Conservation (phyloP, 2,113 vertebrate species). For the Herpailurus yagouaroundi region DNA sequence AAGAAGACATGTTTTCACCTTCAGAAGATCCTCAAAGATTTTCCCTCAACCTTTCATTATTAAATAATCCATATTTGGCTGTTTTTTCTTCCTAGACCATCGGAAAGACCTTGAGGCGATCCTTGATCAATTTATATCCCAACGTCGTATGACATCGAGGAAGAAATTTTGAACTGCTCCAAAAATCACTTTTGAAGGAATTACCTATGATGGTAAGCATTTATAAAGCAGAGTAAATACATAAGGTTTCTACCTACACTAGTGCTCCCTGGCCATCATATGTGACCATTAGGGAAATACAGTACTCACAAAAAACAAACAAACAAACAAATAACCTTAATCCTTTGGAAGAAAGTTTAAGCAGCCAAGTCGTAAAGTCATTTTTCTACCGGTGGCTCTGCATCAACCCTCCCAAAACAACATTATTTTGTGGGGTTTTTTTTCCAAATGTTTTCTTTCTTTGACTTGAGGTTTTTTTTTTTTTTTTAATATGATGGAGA, state of each 20-base stretch:
- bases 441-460: slow-evolving; percentile 31
- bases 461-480: neutral
- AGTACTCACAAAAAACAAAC: neutral
- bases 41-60: neutral
- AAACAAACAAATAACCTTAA: neutral
- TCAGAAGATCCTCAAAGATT: neutral
- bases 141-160: neutral
- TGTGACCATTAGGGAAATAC: neutral
- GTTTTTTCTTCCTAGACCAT: neutral
- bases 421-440: neutral
- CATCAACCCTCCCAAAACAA: neutral
- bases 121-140: neutral
- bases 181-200: slow-evolving; percentile 18
- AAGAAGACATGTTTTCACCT: slow-evolving; percentile 15
- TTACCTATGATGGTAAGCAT: neutral
- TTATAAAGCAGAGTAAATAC: neutral
- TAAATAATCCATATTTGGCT: neutral
- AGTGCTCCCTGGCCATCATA: neutral
- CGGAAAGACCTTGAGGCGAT: neutral
- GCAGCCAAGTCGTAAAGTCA: neutral
- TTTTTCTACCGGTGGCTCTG: neutral
- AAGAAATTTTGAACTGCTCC: slow-evolving; percentile 33
- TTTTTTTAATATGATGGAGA: neutral
- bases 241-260: neutral
- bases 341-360: slow-evolving; percentile 12